These are phyloP conservation scores for Shinisaurus crocodilurus DNA, from an alignment of 2,113 vertebrate species.

Conservation along the genomic window DNA sequence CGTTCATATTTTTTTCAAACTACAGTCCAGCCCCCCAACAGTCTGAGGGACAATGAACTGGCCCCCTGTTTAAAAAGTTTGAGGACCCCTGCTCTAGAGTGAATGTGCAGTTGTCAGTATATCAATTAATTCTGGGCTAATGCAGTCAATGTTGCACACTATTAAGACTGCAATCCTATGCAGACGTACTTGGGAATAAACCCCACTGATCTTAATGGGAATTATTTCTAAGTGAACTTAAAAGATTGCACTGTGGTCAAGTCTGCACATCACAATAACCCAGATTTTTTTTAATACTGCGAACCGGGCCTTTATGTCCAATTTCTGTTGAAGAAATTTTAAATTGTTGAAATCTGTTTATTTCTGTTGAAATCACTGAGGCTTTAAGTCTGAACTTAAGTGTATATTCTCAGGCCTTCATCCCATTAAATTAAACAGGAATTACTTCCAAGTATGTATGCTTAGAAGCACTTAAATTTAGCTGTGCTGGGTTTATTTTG, in stretches of 20 bases:
- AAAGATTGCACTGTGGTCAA: too few species aligned
- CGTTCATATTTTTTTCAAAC: too few species aligned
- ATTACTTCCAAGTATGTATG: neutral
- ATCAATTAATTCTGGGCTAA: neutral
- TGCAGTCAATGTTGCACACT: neutral
- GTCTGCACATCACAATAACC: too few species aligned
- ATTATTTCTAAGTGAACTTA: neutral
- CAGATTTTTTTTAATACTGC: too few species aligned
- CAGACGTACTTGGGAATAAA: neutral
- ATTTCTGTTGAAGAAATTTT: neutral
- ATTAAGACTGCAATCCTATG: neutral
- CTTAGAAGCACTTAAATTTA: neutral
- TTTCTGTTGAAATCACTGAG: too few species aligned
- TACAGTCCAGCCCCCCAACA: too few species aligned
- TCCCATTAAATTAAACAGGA: neutral
- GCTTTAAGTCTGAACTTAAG: neutral
- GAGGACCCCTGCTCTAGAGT: too few species aligned
- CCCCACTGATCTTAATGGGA: neutral
- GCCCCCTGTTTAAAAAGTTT: too few species aligned
- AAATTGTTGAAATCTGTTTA: too few species aligned
- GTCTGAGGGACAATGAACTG: too few species aligned
- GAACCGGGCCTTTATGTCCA: too few species aligned
- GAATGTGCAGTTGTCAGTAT: neutral
- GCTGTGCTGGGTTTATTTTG: too few species aligned
- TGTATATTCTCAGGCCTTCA: neutral